Percentiles rank a stretch among this genome's conserved stretches.
Conservation (phyloP, 2,888 invertebrate species). For the Synanthedon andrenaeformis region DNA sequence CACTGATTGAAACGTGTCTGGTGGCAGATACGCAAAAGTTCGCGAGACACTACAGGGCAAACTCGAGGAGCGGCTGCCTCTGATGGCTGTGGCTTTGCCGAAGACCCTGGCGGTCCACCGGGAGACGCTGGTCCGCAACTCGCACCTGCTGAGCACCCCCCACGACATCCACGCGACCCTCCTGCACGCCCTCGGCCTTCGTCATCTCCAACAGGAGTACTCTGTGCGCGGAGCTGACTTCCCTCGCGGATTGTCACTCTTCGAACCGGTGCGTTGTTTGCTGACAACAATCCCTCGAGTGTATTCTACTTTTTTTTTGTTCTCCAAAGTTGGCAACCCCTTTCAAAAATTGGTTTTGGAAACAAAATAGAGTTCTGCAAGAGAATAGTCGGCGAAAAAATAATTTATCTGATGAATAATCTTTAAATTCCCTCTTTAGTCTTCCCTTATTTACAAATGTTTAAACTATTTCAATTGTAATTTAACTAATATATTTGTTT, state of each 20-base stretch:
- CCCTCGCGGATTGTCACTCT: constrained; percentile 71
- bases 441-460: too few relatives aligned
- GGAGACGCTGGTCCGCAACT: constrained; percentile 74
- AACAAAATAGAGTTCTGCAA: too few relatives aligned
- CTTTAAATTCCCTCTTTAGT: too few relatives aligned
- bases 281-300: too few relatives aligned
- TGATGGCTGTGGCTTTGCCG: constrained; percentile 85
- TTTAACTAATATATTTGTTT: too few relatives aligned
- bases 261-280: constrained; percentile 71
- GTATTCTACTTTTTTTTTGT: too few relatives aligned
- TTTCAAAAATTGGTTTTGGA: too few relatives aligned
- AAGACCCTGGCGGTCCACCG: constrained; percentile 73
- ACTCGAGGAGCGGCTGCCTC: constrained; percentile 90
- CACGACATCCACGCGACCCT: constrained; percentile 91
- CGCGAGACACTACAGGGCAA: constrained; percentile 91
- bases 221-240: constrained; percentile 60
- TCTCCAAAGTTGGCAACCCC: too few relatives aligned
- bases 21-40: constrained; percentile 79
- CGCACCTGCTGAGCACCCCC: constrained; percentile 81
- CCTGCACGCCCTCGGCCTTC: constrained; percentile 73
- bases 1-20: too few relatives aligned
- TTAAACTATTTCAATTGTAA: too few relatives aligned
- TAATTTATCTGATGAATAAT: too few relatives aligned
- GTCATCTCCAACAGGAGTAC: constrained; percentile 31
- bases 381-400: too few relatives aligned